Evolutionary conservation across 2,888 invertebrate genomes (phyloP), one percentile per base, ranked within the genome.

Genomic region (Drosophila eohydei): DNA sequence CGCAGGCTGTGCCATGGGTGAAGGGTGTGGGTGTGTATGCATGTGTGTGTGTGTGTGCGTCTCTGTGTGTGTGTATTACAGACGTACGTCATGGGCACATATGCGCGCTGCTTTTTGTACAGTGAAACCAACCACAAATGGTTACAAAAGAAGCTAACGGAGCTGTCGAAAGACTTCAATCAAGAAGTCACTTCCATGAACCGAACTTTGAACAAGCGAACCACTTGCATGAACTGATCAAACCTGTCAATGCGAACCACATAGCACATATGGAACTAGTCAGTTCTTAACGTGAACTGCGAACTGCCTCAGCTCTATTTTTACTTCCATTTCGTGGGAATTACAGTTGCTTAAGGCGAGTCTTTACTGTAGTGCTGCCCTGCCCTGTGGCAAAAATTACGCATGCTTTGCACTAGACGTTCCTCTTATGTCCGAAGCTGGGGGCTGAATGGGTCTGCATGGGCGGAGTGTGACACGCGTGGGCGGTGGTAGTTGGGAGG

Each of bases 341-440:
- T 21, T 21, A n/a, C 40, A 2, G 30, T 56, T n/a, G 8, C 32
- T 30, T 4, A 0, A 4, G 21, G 16, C 32, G 30, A 56, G 32
- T 43, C 5, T 21, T 43, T 1, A 41, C 56, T 56, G 56, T 43
- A 43, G 5, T 26, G 32, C 32, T 50, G 50, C 12, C 21, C 40
- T 26, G 8, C 8, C 16, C 43, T 9, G n/a, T 4, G 50, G 14
- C 71, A 48, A 63, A 78, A 70, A 88, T 80, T 73, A 84, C 77
- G 73, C 68, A 85, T 81, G 75, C 85, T 73, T 82, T 84, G 70
- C 78, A 73, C 74, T 85, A 72, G 83, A 77, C 67, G 59, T 58
- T 74, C 61, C 78, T 76, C 78, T 78, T 76, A 77, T 77, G 71
- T 57, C 50, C 65, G 32, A 50, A 7, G 69, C 63, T 62, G 32